A percentile compares a stretch with the other conserved stretches of the same genome.
These are phyloP conservation scores for Gopherus evgoodei DNA, from an alignment of 2,113 vertebrate genomes.

Conservation along the genomic window DNA sequence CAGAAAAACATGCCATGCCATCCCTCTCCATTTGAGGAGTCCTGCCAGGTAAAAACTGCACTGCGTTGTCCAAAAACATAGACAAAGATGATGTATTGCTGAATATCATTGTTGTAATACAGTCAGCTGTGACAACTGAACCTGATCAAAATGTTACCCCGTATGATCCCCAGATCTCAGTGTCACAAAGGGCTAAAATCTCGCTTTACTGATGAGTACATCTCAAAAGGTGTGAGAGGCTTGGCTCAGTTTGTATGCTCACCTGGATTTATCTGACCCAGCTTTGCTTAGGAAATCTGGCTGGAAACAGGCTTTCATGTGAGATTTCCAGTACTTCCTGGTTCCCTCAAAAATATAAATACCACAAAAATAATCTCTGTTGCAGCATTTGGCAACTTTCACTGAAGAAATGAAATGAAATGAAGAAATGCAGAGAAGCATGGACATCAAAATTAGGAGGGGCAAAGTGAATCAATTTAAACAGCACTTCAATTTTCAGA, in stretches of 20 bases:
- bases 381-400: constrained; percentile 9
- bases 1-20: neutral
- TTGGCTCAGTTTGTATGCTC: neutral
- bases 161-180: neutral
- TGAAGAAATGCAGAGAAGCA: neutral
- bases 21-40: neutral
- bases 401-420: constrained; percentile 32
- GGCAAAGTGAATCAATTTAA: constrained; percentile 39
- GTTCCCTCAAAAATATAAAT: neutral
- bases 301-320: constrained; percentile 26
- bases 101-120: neutral
- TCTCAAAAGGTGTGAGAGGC: neutral
- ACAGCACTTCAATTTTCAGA: constrained; percentile 37
- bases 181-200: neutral
- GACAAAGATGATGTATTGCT: neutral
- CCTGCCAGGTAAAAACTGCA: neutral
- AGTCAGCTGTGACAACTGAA: neutral
- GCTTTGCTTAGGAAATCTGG: neutral
- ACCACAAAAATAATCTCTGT: neutral
- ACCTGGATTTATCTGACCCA: neutral
- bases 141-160: neutral
- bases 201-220: neutral
- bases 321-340: neutral
- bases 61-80: neutral
- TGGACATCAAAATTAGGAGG: constrained; percentile 31